Conservation (phyloP, 2,797 vertebrate genomes). For the Acestrorhynchus altus region DNA sequence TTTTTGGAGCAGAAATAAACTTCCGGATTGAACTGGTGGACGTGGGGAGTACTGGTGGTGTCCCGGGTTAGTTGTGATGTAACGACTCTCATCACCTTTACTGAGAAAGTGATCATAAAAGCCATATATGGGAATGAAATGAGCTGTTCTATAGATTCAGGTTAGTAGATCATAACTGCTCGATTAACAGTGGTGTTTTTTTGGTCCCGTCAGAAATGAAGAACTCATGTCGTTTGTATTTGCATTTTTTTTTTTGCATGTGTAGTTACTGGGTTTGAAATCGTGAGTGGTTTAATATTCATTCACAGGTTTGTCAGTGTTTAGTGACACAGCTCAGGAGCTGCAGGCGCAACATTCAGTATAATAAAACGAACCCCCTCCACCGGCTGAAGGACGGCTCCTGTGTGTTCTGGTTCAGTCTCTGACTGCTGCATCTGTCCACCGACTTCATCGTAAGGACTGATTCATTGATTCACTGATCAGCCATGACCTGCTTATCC, state of each 20-base stretch:
- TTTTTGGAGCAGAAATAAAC: conserved; percentile 21
- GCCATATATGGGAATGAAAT: background rate
- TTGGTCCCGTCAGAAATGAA: background rate
- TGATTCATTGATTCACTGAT: no score
- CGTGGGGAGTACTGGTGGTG: background rate
- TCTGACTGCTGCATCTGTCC: background rate
- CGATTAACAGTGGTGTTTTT: background rate
- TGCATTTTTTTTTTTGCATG: background rate
- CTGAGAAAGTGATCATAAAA: background rate
- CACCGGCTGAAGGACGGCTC: background rate
- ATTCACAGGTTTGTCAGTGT: background rate
- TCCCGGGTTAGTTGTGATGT: no score
- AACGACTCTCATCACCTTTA: background rate
- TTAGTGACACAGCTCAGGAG: conserved; percentile 5
- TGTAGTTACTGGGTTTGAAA: background rate
- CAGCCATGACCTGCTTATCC: no score
- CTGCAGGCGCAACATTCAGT: background rate
- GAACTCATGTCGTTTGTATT: background rate
- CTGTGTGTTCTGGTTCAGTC: background rate
- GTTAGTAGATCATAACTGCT: no score
- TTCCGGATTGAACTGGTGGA: background rate
- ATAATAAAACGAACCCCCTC: background rate
- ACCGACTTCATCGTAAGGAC: background rate
- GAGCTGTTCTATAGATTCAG: background rate
- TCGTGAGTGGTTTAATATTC: background rate